Percentiles rank a stretch among this genome's conserved stretches.
These are phyloP conservation scores for Siderastrea siderea DNA, from an alignment of 92 coral and sea anemone species.

Conservation along the genomic window DNA sequence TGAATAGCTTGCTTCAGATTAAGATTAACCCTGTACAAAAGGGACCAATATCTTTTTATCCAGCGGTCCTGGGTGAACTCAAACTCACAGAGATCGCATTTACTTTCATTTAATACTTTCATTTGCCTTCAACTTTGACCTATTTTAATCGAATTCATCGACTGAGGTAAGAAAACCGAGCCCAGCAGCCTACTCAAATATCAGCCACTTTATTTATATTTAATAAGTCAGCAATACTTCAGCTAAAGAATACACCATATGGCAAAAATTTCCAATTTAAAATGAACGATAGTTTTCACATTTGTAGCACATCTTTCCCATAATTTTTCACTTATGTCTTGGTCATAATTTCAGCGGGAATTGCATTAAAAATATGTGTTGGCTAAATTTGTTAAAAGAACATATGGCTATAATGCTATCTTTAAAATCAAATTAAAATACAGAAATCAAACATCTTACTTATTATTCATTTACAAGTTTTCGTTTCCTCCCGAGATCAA, in stretches of 20 bases:
- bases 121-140: background rate
- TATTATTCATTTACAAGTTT: slow-evolving; percentile 14
- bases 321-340: background rate
- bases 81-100: too few species aligned
- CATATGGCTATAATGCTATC: slow-evolving; percentile 5
- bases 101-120: too few species aligned
- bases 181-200: slow-evolving; percentile 10
- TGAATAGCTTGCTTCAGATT: too few species aligned
- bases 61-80: too few species aligned
- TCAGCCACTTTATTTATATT: slow-evolving; percentile 20
- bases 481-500: slow-evolving; percentile 1
- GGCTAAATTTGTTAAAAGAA: background rate
- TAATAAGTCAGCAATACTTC: background rate
- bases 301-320: background rate
- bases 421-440: background rate
- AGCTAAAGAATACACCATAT: background rate
- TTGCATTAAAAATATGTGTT: background rate
- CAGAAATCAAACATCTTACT: background rate
- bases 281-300: too few species aligned
- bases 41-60: too few species aligned
- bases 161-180: background rate
- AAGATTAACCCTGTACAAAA: too few species aligned
- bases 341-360: background rate
- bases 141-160: background rate
- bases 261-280: background rate